Evolutionary conservation across 2,113 vertebrate species (phyloP), one percentile per base, ranked within the genome.

Genomic region (Axis porcinus): DNA sequence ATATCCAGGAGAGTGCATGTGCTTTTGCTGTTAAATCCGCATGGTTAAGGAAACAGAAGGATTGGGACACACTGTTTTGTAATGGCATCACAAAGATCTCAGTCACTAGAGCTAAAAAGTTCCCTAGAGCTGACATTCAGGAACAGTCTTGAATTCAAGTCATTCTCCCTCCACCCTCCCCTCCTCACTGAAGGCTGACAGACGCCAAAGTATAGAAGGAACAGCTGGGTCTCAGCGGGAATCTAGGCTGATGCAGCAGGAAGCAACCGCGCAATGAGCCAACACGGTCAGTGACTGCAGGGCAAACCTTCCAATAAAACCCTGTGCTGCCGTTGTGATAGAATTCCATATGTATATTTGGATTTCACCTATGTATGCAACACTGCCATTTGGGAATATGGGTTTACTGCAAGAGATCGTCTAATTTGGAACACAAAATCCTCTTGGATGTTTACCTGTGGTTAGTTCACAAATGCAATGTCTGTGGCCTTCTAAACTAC

Each of bases 141-240:
- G 6, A 19, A 79, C 14, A n/a, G 64, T 12, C 50, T 79, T 16
- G 40, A 79, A 43, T 30, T 25, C 54, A 33, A 88, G 55, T 27
- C 64, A 36, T 14, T 43, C 21, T 36, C 45, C 52, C 36, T 15
- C 25, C 10, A 0, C 2, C 11, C 12, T 21, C n/a, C 16, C 30
- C 36, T 58, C 33, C 19, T n/a, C n/a, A 2, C 1, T 17, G 55
- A 81, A 82, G 64, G 52, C 60, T 54, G 67, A 27, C 86, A 85
- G 45, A 33, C 2, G 3, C 45, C 0, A 0, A 36, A 13, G 25
- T 17, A 14, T 40, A 33, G 52, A 60, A 57, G 45, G 7, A 3
- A 7, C 19, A 52, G 76, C 70, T 89, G 86, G 5, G 45, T 23
- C 7, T 36, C 0, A 0, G 45, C 78, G 6, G 81, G 81, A 86